A percentile compares a stretch with the other conserved stretches of the same genome.
These are phyloP conservation scores for Agapostemon virescens DNA, from an alignment of 2,888 invertebrate species.

Conservation along the genomic window DNA sequence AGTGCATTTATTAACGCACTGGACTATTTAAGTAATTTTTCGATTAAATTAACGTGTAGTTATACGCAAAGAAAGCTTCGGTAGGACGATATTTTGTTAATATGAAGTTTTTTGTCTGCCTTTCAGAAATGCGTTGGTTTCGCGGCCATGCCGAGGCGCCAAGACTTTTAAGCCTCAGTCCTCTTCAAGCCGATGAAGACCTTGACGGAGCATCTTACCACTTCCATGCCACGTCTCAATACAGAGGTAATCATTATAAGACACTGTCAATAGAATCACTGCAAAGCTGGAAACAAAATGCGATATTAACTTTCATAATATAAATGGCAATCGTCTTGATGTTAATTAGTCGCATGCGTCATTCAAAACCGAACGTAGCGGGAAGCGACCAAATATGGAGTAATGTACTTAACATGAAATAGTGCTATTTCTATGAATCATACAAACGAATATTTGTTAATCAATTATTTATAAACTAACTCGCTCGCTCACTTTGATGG, in stretches of 20 bases:
- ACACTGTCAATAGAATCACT: slow-evolving; percentile 45
- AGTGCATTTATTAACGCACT: not conserved
- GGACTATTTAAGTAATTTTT: not conserved
- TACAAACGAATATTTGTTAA: too few species aligned
- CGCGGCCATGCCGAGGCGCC: slow-evolving; percentile 85
- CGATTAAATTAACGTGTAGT: not conserved
- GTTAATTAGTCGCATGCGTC: slow-evolving; percentile 25
- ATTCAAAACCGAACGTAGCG: not conserved
- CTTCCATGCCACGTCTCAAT: slow-evolving; percentile 73
- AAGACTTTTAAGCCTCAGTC: slow-evolving; percentile 86
- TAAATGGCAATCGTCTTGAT: slow-evolving; percentile 31
- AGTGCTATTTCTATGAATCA: too few species aligned
- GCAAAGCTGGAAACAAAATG: slow-evolving; percentile 36
- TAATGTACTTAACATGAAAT: not conserved
- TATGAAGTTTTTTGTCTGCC: slow-evolving; percentile 7
- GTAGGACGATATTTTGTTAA: not conserved
- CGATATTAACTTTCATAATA: slow-evolving; percentile 51
- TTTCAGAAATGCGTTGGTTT: slow-evolving; percentile 87
- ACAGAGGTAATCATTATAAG: slow-evolving; percentile 80
- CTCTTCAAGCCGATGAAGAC: slow-evolving; percentile 81
- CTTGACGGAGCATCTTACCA: slow-evolving; percentile 76
- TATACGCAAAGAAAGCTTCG: not conserved
- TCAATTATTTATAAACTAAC: too few species aligned
- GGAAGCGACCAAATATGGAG: not conserved
- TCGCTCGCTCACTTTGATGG: too few species aligned